Evolutionary conservation across 2,113 vertebrate species (phyloP).

Genomic region (Taurulus bubalis): DNA sequence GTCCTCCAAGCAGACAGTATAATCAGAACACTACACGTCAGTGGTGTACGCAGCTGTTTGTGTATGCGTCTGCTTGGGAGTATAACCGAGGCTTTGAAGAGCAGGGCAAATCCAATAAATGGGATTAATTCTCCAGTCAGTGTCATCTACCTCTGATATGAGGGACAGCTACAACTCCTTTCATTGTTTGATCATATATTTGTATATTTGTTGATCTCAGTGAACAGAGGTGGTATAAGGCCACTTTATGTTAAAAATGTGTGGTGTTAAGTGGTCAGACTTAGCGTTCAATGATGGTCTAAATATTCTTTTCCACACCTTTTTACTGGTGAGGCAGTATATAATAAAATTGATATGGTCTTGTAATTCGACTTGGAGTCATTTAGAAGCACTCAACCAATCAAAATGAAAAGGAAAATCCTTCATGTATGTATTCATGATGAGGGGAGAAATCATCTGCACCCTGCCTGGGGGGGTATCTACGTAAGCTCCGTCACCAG

Average conservation of each 20-base stretch:
- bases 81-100: not conserved
- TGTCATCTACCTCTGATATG: not conserved
- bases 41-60: not conserved
- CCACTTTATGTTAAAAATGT: not conserved
- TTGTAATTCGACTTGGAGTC: slow-evolving; percentile 1
- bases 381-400: slow-evolving; percentile 1
- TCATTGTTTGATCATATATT: not conserved
- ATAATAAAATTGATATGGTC: too few relatives aligned
- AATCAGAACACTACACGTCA: not conserved
- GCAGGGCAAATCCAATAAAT: not conserved
- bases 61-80: not conserved
- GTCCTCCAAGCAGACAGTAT: too few relatives aligned
- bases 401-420: not conserved
- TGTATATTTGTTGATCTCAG: not conserved
- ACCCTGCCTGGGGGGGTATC: not conserved
- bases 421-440: slow-evolving; percentile 35
- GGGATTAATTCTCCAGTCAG: not conserved
- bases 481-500: slow-evolving; percentile 60
- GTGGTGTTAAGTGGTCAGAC: too few relatives aligned
- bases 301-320: not conserved
- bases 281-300: not conserved
- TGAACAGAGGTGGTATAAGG: not conserved
- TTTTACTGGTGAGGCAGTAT: not conserved
- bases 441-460: slow-evolving; percentile 29
- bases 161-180: not conserved